Conservation (phyloP, 2,888 invertebrate species). For the Micoletzkya japonica region DNA sequence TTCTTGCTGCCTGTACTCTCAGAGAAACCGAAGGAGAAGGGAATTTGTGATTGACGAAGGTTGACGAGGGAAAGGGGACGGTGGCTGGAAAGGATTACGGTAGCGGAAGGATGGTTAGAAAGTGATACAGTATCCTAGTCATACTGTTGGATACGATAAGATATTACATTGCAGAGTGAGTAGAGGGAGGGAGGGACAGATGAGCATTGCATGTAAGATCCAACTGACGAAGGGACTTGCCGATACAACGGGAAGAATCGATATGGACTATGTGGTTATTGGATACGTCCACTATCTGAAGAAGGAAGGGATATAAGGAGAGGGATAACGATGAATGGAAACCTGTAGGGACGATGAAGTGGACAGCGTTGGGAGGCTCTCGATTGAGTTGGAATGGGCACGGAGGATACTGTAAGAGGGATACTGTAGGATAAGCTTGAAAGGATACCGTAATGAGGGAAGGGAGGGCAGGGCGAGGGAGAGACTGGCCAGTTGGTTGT, state of each 20-base stretch:
- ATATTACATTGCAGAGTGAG: background rate
- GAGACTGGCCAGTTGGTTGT: slow-evolving; percentile 4
- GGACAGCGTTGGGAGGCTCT: slow-evolving; percentile 25
- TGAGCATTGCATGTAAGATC: slow-evolving; percentile 27
- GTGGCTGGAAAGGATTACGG: slow-evolving; percentile 8
- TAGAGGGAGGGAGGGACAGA: slow-evolving; percentile 13
- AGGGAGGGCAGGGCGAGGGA: slow-evolving; percentile 13
- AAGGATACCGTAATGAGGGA: slow-evolving; percentile 19
- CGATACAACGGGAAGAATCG: slow-evolving; percentile 1
- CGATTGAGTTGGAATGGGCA: slow-evolving; percentile 20
- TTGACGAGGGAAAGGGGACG: slow-evolving; percentile 17
- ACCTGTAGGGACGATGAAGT: slow-evolving; percentile 24
- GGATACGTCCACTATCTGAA: slow-evolving; percentile 67
- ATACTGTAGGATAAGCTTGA: background rate
- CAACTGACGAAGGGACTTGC: slow-evolving; percentile 7
- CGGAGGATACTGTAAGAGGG: slow-evolving; percentile 18
- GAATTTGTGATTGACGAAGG: slow-evolving; percentile 9
- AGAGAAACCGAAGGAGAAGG: slow-evolving; percentile 61
- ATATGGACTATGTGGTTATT: slow-evolving; percentile 65
- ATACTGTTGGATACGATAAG: background rate
- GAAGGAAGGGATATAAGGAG: slow-evolving; percentile 38
- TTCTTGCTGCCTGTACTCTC: slow-evolving; percentile 67
- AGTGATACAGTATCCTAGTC: background rate
- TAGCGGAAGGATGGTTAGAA: background rate
- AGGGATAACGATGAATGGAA: background rate